These are phyloP conservation scores for Alcis repandata DNA, from an alignment of 2,888 invertebrate species.

Conservation along the genomic window DNA sequence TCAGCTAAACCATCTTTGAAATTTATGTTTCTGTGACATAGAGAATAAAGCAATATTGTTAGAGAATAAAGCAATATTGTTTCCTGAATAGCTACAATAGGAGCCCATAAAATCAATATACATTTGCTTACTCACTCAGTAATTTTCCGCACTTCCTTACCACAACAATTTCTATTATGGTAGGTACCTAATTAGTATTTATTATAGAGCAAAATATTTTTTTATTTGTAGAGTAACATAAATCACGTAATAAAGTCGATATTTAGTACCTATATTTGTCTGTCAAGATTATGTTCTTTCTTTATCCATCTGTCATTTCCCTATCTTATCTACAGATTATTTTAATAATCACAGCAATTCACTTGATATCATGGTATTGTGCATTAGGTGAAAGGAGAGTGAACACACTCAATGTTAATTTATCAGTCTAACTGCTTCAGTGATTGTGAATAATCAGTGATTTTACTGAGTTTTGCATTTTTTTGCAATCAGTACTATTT, in stretches of 20 bases:
- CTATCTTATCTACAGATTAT: conserved; percentile 30
- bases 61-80: background rate
- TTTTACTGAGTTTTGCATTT: conserved; percentile 1
- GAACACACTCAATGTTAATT: conserved; percentile 12
- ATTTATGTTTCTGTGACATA: background rate
- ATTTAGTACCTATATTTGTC: too few relatives aligned
- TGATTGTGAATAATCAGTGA: conserved; percentile 10
- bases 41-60: background rate
- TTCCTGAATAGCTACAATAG: background rate
- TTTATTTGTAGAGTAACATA: too few relatives aligned
- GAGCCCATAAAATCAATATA: background rate
- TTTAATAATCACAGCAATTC: conserved; percentile 26
- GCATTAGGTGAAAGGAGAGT: background rate
- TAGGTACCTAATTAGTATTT: background rate
- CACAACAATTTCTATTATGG: background rate
- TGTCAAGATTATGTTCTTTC: background rate
- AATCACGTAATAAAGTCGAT: background rate
- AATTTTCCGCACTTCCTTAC: conserved; percentile 14
- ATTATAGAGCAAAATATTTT: too few relatives aligned
- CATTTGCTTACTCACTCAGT: background rate
- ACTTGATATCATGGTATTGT: conserved; percentile 12
- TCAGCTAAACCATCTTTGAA: background rate
- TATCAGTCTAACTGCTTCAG: background rate
- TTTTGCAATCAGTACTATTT: background rate
- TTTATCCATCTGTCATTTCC: background rate